Percentiles rank a stretch among this genome's conserved stretches.
Evolutionary conservation across 2,797 vertebrate genomes (phyloP).

Genomic region (Orientallactaga sibirica): DNA sequence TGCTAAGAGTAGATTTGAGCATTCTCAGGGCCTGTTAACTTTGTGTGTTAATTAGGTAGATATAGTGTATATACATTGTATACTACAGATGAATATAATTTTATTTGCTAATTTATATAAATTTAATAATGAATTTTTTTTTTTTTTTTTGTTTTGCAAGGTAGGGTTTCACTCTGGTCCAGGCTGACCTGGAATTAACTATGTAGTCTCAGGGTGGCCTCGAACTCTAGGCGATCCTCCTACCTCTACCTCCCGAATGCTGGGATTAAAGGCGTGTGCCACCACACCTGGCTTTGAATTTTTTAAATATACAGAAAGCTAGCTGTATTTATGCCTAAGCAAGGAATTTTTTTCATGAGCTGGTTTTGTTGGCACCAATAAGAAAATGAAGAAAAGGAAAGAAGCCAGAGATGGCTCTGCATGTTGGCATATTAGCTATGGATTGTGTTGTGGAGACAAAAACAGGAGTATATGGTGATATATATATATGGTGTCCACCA

Average conservation of each 20-base stretch:
- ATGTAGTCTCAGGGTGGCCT: no score
- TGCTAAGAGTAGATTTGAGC: not conserved
- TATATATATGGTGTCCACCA: not conserved
- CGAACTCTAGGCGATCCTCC: no score
- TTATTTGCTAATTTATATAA: not conserved
- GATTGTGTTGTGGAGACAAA: not conserved
- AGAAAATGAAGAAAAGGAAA: conserved; percentile 7
- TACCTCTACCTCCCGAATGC: no score
- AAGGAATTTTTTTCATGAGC: not conserved
- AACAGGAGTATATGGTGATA: not conserved
- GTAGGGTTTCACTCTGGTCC: no score
- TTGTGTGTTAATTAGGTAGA: not conserved
- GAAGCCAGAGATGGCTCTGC: not conserved
- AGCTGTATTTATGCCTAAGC: not conserved
- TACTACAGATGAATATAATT: not conserved
- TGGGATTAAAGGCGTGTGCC: no score
- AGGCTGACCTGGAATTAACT: no score
- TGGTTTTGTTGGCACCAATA: not conserved
- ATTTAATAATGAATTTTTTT: not conserved
- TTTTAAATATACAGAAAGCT: not conserved
- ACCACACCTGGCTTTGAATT: not conserved
- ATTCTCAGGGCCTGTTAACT: not conserved
- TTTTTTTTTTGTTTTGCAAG: no score
- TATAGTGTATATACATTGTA: not conserved
- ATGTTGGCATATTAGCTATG: not conserved